phyloP scores from a whole-genome alignment of 2,888 invertebrate genomes.

The Rhingia rostrata region DNA sequence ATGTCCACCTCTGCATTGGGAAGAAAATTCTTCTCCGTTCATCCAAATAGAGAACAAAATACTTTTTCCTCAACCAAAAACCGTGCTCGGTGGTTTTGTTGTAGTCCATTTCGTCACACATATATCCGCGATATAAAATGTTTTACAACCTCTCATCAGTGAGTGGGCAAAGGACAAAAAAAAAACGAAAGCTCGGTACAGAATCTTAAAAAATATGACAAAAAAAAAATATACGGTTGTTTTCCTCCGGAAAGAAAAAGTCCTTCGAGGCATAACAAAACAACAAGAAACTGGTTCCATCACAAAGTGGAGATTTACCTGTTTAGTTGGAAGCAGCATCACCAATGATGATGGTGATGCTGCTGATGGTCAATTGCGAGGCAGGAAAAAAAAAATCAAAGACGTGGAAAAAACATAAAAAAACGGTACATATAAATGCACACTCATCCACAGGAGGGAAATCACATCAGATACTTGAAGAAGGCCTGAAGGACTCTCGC shows the following conservation, averaged over 20 bases:
- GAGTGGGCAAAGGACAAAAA: constrained; percentile 10
- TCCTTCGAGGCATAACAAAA: constrained; percentile 50
- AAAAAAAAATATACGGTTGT: constrained; percentile 16
- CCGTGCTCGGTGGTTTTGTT: constrained; percentile 34
- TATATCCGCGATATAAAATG: constrained; percentile 48
- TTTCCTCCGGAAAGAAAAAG: constrained; percentile 18
- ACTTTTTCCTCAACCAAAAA: constrained; percentile 23
- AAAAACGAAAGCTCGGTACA: neutral
- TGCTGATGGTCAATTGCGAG: neutral
- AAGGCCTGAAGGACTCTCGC: constrained; percentile 59
- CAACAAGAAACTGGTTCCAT: constrained; percentile 56
- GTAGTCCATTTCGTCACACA: constrained; percentile 63
- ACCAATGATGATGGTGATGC: constrained; percentile 30
- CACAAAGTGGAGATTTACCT: constrained; percentile 55
- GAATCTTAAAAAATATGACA: neutral
- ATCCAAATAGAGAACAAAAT: constrained; percentile 46
- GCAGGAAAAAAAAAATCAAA: constrained; percentile 38
- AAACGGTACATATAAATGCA: constrained; percentile 58
- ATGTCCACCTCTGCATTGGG: constrained; percentile 55
- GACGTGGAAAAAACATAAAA: constrained; percentile 41
- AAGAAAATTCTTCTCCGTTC: constrained; percentile 41
- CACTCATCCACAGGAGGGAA: constrained; percentile 5
- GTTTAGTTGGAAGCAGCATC: constrained; percentile 40
- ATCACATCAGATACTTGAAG: constrained; percentile 14
- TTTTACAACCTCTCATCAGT: constrained; percentile 56